Evolutionary conservation across 2,888 invertebrate genomes (phyloP).

Genomic region (Heliconius cydno): DNA sequence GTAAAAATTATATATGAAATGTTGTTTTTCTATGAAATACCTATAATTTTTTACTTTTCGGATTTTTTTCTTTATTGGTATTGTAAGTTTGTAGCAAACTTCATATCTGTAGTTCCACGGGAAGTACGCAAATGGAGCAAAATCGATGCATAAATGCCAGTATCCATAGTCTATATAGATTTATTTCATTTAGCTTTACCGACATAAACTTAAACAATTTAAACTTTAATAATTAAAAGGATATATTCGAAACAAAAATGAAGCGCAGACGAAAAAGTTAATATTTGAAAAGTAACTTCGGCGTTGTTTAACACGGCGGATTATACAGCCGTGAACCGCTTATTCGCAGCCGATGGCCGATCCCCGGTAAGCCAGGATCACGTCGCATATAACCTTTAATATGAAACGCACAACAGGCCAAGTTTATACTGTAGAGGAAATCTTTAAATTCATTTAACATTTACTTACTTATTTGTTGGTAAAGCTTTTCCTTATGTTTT

Average conservation of each 20-base stretch:
- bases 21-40: no score
- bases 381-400: constrained; percentile 51
- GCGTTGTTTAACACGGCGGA: constrained; percentile 72
- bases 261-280: constrained; percentile 13
- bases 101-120: no score
- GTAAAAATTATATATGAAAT: no score
- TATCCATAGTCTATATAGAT: not conserved
- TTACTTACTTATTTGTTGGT: not conserved
- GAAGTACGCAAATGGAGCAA: no score
- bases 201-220: not conserved
- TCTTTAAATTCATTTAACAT: no score
- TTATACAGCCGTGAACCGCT: constrained; percentile 73
- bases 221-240: not conserved
- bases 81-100: no score
- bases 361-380: constrained; percentile 74
- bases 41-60: no score
- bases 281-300: constrained; percentile 59
- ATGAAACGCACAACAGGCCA: constrained; percentile 24
- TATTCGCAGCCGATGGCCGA: constrained; percentile 65
- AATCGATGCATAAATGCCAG: no score
- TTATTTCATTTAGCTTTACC: not conserved
- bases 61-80: no score
- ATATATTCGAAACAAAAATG: not conserved
- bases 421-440: constrained; percentile 9
- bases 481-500: not conserved